Evolutionary conservation across 1,140 invertebrate genomes (phyloP).

Genomic region (Philotrypesis tridentata): DNA sequence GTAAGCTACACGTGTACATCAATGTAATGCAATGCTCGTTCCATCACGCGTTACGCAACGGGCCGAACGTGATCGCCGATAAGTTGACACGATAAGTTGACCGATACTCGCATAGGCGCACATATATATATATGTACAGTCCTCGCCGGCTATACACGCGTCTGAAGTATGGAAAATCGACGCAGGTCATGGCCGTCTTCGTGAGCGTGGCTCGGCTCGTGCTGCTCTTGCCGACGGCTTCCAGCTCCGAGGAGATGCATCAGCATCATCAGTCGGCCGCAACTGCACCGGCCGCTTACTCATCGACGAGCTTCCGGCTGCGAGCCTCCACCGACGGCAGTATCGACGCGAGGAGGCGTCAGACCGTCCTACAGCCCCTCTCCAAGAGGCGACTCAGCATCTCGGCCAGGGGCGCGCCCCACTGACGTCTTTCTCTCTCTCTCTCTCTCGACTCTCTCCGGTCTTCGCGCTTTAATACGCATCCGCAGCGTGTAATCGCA

Average conservation of each 20-base stretch:
- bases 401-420: conserved; percentile 63
- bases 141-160: not conserved
- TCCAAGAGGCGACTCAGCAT: conserved; percentile 69
- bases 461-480: too few species aligned
- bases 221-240: not conserved
- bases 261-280: not conserved
- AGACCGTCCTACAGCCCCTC: conserved; percentile 65
- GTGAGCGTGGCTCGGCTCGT: conserved; percentile 52
- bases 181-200: conserved; percentile 60
- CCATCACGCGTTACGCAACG: conserved; percentile 5
- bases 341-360: conserved; percentile 45
- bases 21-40: too few species aligned
- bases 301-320: conserved; percentile 70
- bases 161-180: not conserved
- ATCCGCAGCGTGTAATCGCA: too few species aligned
- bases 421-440: not conserved
- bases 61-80: conserved; percentile 5
- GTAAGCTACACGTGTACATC: too few species aligned
- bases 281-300: not conserved
- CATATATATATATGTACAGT: not conserved
- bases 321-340: conserved; percentile 78
- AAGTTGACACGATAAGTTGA: not conserved
- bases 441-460: too few species aligned
- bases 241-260: not conserved
- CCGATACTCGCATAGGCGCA: too few species aligned